phyloP scores from a whole-genome alignment of 1,140 invertebrate genomes.

The Bombus polaris region DNA sequence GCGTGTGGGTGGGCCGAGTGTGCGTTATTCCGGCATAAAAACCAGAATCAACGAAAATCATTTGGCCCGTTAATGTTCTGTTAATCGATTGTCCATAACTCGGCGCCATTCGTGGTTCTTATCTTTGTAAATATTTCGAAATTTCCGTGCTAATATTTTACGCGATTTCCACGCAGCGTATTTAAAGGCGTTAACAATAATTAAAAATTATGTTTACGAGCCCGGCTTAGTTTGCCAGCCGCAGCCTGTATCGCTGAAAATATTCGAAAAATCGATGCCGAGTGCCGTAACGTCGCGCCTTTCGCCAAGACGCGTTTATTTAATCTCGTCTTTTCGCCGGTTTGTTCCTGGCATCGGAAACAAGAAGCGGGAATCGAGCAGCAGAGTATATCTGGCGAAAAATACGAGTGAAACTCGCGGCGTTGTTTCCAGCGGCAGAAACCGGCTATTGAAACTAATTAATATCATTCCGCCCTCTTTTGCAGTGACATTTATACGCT shows the following conservation, averaged over 20 bases:
- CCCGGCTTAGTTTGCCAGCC: constrained; percentile 8
- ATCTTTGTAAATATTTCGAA: constrained; percentile 46
- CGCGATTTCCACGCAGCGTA: constrained; percentile 11
- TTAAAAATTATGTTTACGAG: constrained; percentile 40
- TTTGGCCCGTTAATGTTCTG: constrained; percentile 3
- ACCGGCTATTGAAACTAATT: constrained; percentile 78
- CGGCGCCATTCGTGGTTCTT: constrained; percentile 31
- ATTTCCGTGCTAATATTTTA: constrained; percentile 39
- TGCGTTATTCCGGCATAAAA: constrained; percentile 16
- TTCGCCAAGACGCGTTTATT: not conserved
- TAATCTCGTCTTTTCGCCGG: not conserved
- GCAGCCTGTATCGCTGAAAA: not conserved
- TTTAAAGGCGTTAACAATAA: constrained; percentile 50
- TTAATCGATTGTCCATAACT: constrained; percentile 32
- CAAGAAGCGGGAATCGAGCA: not conserved
- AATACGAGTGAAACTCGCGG: constrained; percentile 21
- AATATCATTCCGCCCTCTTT: constrained; percentile 76
- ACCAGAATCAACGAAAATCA: constrained; percentile 33
- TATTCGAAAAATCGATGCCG: constrained; percentile 27
- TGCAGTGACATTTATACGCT: constrained; percentile 79
- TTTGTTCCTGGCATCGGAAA: not conserved
- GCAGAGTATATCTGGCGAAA: constrained; percentile 19
- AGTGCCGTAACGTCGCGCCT: not conserved
- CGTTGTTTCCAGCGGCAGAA: not conserved
- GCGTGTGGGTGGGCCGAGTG: not conserved